Evolutionary conservation across 1,140 invertebrate species (phyloP), one percentile per base, ranked within the genome.

Genomic region (Chrysoperla carnea): DNA sequence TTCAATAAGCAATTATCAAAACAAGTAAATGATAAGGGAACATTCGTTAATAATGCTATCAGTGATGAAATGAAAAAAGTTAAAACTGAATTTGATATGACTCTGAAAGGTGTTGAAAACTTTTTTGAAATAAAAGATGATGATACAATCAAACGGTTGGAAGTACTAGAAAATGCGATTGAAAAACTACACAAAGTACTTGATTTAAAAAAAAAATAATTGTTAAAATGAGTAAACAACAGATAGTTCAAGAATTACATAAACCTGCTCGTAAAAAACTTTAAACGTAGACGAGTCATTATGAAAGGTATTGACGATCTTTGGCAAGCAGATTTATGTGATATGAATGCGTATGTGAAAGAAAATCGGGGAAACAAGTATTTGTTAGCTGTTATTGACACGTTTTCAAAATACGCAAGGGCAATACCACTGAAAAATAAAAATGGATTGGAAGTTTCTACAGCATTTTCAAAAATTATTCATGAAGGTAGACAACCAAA

Each of bases 391-490:
- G 53, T 63, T 8, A 67, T 68, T 43, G 61, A 68, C 50, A 47
- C 48, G 14, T 65, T 66, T 48, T 55, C 52, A 42, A 67, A 64
- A 53, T 60, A 54, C 50, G 59, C 58, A 15, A 67, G 55, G 54
- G 56, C 54, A 12, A 36, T 57, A n/a, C 57, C 61, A 6, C 9
- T 68, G 12, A 64, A 63, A 57, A 55, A 46, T 9, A 69, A 69
- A 54, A 60, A 42, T 39, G 57, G 47, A 27, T 41, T 40, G 45
- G 46, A 53, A 15, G 49, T 58, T 11, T 41, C 39, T 11, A 42
- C 41, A 8, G 54, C 48, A 28, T 53, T 62, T n/a, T n/a, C n/a
- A 47, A 40, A 42, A 46, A 37, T 47, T 51, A 14, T 60, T 52
- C 42, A 55, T 33, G 29, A 48, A 23, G 41, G 52, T 15, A n/a